A percentile compares a stretch with the other conserved stretches of the same genome.
Conservation (phyloP, 92 coral and sea anemone species). For the Pocillopora meandrina region DNA sequence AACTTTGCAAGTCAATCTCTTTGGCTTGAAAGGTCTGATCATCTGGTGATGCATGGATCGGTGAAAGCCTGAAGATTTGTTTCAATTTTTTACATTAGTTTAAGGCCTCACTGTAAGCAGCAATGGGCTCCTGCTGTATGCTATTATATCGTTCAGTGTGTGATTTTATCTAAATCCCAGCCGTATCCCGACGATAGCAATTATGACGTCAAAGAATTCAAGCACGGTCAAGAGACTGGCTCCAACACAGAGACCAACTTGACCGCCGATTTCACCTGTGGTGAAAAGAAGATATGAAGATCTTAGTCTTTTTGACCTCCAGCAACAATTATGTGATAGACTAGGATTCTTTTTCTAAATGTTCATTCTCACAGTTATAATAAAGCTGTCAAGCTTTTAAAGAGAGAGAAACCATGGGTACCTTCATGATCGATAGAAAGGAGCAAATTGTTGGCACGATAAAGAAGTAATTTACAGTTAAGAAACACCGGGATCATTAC, state of each 20-base stretch:
- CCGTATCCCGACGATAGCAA: background rate
- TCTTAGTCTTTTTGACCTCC: background rate
- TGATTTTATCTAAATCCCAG: background rate
- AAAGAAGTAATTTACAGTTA: background rate
- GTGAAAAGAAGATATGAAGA: background rate
- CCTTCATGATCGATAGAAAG: no score
- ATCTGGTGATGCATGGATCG: no score
- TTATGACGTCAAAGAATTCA: background rate
- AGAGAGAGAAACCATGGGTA: no score
- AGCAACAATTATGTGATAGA: background rate
- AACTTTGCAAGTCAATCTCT: no score
- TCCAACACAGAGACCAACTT: background rate
- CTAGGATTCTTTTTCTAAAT: background rate
- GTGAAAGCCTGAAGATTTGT: no score
- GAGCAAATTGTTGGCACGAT: no score
- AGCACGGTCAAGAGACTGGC: conserved; percentile 15
- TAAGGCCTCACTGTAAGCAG: no score
- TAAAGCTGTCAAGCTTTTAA: no score
- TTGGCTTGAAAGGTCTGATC: no score
- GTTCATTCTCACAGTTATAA: background rate
- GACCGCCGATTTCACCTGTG: background rate
- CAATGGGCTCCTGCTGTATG: no score
- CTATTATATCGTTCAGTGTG: background rate
- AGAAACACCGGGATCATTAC: background rate
- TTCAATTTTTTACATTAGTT: no score